Base-by-base conservation (phyloP, 1,140 invertebrate species). In the Pseudobourletiella spinata region DNA sequence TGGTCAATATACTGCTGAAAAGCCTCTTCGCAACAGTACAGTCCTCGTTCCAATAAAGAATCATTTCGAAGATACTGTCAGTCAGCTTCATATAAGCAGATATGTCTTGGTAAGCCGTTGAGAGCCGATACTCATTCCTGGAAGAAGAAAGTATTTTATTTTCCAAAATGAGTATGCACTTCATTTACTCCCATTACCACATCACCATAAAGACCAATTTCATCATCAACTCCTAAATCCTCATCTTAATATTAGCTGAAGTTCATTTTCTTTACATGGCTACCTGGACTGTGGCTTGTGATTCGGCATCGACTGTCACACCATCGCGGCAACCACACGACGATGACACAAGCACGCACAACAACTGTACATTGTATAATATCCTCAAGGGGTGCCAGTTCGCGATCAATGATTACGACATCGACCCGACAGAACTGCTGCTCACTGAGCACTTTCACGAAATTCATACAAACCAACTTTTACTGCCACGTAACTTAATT, bases 1-100 rank as follows among this genome's bases (percentile, higher is more conserved):
- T 20, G 4, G 25, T 26, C 2, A 68, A 20, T 30, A 68, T 42
- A 24, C 28, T 39, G 15, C 32, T 24, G 18, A 64, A 68, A 16
- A 68, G 46, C 24, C 43, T 52, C 16, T 48, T 56, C 0, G 62
- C 62, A 20, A 42, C 28, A 15, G 43, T 6, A 18, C 39, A 42
- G 32, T 35, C 39, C 3, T 44, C 25, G 22, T 43, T 46, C 59
- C 59, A 64, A 18, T 48, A 8, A 8, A 61, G 35, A 22, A 68
- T 63, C 11, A 43, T 11, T 16, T 68, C 66, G 24, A 64, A 60
- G 28, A 68, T 22, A 26, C 43, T 29, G 29, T 68, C 66, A 0
- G 62, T 68, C 32, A 68, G 35, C 43, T 68, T 68, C 43, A 64
- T 56, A 28, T 64, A 68, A 6, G 62, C 66, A 30, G 42, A 57